Conservation (phyloP, 1,140 invertebrate species). For the Zaprionus kolodkinae region DNA sequence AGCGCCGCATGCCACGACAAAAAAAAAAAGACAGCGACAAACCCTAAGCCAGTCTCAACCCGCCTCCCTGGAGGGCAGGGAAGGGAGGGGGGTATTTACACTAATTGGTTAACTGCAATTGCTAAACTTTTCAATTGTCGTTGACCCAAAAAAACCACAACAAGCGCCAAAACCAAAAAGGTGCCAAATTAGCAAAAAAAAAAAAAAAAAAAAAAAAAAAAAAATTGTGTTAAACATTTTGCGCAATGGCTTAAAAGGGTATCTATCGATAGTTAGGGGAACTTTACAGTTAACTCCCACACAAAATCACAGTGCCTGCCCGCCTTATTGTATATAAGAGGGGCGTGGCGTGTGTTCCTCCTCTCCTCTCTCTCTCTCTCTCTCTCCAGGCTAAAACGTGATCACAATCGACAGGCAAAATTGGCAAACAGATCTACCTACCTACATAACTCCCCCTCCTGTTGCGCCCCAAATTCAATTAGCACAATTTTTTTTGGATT, state of each 20-base stretch:
- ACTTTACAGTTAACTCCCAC: not conserved
- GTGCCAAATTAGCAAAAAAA: slow-evolving; percentile 25
- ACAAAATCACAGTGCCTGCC: not conserved
- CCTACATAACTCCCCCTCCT: not conserved
- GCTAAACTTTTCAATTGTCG: slow-evolving; percentile 68
- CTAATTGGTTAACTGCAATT: slow-evolving; percentile 78
- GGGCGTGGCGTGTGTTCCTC: slow-evolving; percentile 38
- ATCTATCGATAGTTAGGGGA: not conserved
- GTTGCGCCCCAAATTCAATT: slow-evolving; percentile 58
- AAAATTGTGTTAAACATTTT: slow-evolving; percentile 61
- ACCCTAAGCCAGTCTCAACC: not conserved
- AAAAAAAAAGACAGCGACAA: not conserved
- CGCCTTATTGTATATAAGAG: not conserved
- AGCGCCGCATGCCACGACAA: slow-evolving; percentile 2
- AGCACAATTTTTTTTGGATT: slow-evolving; percentile 53
- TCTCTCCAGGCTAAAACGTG: slow-evolving; percentile 51
- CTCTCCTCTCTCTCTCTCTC: not conserved
- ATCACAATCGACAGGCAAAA: slow-evolving; percentile 63
- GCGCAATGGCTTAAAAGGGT: slow-evolving; percentile 36
- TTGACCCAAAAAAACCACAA: slow-evolving; percentile 62
- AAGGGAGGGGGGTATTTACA: slow-evolving; percentile 3
- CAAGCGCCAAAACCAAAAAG: slow-evolving; percentile 6
- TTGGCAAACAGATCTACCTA: slow-evolving; percentile 25
- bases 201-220: slow-evolving; percentile 37
- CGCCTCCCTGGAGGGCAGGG: no score